Conservation (phyloP, 2,797 vertebrate species). For the Pteropus rufus region DNA sequence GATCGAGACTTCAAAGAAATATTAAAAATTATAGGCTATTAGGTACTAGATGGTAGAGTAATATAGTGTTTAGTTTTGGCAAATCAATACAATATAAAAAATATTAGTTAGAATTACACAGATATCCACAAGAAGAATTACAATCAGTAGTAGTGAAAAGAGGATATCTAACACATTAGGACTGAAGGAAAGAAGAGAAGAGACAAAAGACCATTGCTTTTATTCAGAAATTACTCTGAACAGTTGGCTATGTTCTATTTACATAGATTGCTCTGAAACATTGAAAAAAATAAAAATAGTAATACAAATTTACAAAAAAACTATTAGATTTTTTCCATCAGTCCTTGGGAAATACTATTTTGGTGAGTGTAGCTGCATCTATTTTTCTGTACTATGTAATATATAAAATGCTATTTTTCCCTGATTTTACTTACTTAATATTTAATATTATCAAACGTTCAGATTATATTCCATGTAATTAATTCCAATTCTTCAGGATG, state of each 20-base stretch:
- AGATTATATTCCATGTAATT: background rate
- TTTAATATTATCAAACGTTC: background rate
- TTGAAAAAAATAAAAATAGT: background rate
- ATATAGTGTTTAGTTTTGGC: background rate
- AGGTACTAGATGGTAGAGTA: too few relatives aligned
- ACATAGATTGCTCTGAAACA: background rate
- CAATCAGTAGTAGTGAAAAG: background rate
- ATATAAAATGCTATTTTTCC: background rate
- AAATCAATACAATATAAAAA: background rate
- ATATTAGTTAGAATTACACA: background rate
- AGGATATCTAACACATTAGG: background rate
- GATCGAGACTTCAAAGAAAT: background rate
- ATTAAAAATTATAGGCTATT: background rate
- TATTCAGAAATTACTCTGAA: background rate
- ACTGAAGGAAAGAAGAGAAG: background rate
- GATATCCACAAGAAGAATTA: background rate
- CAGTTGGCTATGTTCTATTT: background rate
- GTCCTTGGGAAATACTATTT: background rate
- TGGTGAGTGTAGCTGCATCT: background rate
- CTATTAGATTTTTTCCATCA: background rate
- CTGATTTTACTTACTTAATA: background rate
- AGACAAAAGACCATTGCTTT: too few relatives aligned
- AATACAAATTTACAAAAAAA: too few relatives aligned
- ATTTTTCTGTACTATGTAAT: background rate
- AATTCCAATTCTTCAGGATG: background rate